Conservation (phyloP, 2,113 vertebrate genomes). For the Formicarius rufipectus region DNA sequence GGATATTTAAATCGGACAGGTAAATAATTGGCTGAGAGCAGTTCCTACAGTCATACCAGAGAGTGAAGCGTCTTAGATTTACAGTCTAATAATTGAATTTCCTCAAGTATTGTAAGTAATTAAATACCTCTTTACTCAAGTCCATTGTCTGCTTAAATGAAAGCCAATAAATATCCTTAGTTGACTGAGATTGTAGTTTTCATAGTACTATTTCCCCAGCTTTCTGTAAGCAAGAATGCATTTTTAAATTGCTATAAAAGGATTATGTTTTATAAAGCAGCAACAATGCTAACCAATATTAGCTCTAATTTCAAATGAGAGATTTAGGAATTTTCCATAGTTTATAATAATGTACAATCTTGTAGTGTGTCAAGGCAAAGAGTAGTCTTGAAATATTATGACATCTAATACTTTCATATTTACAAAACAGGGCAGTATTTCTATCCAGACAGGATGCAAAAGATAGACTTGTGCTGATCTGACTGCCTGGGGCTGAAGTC, state of each 20-base stretch:
- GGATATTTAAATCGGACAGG: background rate
- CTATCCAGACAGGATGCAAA: background rate
- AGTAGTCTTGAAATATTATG: background rate
- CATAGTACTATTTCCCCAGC: background rate
- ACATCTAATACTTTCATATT: background rate
- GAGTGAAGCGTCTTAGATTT: background rate
- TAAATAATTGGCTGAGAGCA: background rate
- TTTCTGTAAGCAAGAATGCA: background rate
- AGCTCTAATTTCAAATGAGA: background rate
- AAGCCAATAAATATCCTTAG: background rate
- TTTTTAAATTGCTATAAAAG: background rate
- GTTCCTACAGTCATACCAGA: background rate
- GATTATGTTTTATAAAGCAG: background rate
- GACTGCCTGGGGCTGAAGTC: too few species aligned
- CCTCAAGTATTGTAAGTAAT: background rate
- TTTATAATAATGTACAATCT: background rate
- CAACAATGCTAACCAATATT: background rate
- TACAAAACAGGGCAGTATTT: background rate
- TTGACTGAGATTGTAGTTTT: too few species aligned
- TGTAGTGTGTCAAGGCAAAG: background rate
- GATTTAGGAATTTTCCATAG: background rate
- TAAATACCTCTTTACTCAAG: background rate
- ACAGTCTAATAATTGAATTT: background rate
- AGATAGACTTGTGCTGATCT: background rate
- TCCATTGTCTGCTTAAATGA: background rate